Evolutionary conservation across 2,113 vertebrate species (phyloP), one percentile per base, ranked within the genome.

Genomic region (Boulengeromyrus knoepffleri): DNA sequence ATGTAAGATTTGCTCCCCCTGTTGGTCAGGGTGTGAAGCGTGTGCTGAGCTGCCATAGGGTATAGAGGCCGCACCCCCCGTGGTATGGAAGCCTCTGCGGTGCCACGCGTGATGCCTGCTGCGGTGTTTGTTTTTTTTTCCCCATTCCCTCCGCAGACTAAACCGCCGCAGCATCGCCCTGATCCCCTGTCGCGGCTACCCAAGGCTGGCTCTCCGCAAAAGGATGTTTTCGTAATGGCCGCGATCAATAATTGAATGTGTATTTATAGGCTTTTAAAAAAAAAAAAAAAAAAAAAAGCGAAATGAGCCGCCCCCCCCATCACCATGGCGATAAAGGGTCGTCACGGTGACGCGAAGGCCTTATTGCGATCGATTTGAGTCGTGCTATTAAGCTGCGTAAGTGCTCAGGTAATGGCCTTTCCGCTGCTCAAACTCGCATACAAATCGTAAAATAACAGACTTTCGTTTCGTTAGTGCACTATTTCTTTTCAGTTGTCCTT

Each of bases 381-480:
- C 17, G 5, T 80, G 62, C 56, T 24, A 87, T 47, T 45, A 88
- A 77, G 90, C 39, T 7, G 49, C 21, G 47, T 85, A 89, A 89
- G 91, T 91, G 88, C 84, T 56, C 27, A 2, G 46, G 62, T 80
- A 91, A 52, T 27, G 83, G 53, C 56, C 42, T 24, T 52, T 52
- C 53, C 12, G 77, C 62, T 31, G 19, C 45, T 86, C 47, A 49
- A 5, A 85, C 42, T 24, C 13, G 0, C 74, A 24, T 8, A 62
- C 84, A 24, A 88, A 36, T 84, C 21, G n/a, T 47, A 92, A 47
- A 62, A 39, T 89, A 84, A 87, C 62, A 62, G 87, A 42, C 45
- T 36, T 52, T 46, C 1, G 7, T 87, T 46, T 36, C 19, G 3
- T 74, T 27, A 58, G 12, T 2, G 62, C 19, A 17, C 17, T 39